Evolutionary conservation across 2,888 invertebrate genomes (phyloP).

Genomic region (Caenorhabditis sp.): DNA sequence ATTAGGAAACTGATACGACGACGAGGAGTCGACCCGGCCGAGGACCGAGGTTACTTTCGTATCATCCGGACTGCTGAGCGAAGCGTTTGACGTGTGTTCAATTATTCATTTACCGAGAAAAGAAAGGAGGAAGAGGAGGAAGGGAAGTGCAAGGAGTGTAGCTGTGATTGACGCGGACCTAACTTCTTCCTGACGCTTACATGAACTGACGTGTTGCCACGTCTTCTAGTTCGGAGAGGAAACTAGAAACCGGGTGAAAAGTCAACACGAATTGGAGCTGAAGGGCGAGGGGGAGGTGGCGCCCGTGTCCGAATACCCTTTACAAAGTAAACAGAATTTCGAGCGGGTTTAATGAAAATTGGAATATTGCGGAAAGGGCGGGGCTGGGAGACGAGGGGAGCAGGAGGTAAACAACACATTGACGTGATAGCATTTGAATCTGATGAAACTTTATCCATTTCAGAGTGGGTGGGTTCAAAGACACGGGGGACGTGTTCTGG

Average conservation of each 20-base stretch:
- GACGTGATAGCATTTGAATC: conserved; percentile 13
- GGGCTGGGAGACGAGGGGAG: too few species aligned
- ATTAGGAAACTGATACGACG: conserved; percentile 31
- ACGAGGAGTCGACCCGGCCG: too few species aligned
- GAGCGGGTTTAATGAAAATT: conserved; percentile 16
- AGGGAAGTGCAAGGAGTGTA: not conserved
- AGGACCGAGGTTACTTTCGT: not conserved
- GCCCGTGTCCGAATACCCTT: conserved; percentile 27
- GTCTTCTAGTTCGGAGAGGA: not conserved
- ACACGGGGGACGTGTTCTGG: conserved; percentile 5
- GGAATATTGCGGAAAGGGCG: conserved; percentile 4
- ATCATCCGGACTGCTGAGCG: not conserved
- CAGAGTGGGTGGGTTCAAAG: not conserved
- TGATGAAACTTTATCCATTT: not conserved
- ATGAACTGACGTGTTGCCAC: conserved; percentile 3
- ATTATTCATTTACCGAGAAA: not conserved
- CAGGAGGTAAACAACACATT: not conserved
- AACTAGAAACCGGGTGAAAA: conserved; percentile 22
- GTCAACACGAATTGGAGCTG: conserved; percentile 9
- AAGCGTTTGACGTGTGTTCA: conserved; percentile 16
- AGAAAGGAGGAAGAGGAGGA: not conserved
- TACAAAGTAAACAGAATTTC: conserved; percentile 16
- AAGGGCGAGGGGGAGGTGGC: too few species aligned
- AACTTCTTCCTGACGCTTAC: conserved; percentile 1
- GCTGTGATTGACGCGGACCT: conserved; percentile 17